phyloP scores from a whole-genome alignment of 2,888 invertebrate genomes.

The Neelides folsomi region DNA sequence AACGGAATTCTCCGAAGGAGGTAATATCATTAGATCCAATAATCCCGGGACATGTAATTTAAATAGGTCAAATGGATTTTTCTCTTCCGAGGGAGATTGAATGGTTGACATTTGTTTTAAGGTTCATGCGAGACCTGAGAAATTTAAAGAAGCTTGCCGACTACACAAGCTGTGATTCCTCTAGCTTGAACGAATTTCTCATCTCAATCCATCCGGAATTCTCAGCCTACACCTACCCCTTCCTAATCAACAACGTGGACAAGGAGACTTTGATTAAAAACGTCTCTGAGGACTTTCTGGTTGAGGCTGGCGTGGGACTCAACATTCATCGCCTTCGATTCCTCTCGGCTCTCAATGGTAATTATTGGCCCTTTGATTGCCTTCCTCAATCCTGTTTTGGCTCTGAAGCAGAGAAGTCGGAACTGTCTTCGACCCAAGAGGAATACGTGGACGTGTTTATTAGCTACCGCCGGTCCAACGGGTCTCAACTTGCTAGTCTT shows the following conservation, averaged over 20 bases:
- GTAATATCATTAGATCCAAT: conserved; percentile 38
- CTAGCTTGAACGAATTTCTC: conserved; percentile 76
- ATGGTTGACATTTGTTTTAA: too few relatives aligned
- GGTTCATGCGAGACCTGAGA: conserved; percentile 82
- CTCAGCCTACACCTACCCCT: conserved; percentile 89
- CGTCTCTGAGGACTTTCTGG: conserved; percentile 67
- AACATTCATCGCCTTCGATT: conserved; percentile 88
- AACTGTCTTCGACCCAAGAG: conserved; percentile 52
- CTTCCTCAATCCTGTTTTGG: too few relatives aligned
- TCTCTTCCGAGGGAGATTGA: too few relatives aligned
- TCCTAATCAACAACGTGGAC: conserved; percentile 91
- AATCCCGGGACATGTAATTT: not conserved
- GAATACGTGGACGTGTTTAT: conserved; percentile 85
- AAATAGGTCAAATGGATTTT: not conserved
- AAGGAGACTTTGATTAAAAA: conserved; percentile 59
- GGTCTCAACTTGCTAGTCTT: conserved; percentile 84
- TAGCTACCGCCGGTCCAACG: conserved; percentile 91
- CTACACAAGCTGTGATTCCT: conserved; percentile 83
- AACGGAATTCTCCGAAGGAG: conserved; percentile 87
- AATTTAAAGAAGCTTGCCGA: conserved; percentile 91
- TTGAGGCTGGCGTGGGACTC: conserved; percentile 82
- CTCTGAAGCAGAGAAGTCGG: conserved; percentile 49
- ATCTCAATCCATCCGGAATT: conserved; percentile 74
- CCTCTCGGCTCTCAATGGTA: conserved; percentile 57
- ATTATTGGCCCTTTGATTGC: not conserved